Base-by-base conservation (phyloP, 1,140 invertebrate species). In the Gonatopus flavifemur region DNA sequence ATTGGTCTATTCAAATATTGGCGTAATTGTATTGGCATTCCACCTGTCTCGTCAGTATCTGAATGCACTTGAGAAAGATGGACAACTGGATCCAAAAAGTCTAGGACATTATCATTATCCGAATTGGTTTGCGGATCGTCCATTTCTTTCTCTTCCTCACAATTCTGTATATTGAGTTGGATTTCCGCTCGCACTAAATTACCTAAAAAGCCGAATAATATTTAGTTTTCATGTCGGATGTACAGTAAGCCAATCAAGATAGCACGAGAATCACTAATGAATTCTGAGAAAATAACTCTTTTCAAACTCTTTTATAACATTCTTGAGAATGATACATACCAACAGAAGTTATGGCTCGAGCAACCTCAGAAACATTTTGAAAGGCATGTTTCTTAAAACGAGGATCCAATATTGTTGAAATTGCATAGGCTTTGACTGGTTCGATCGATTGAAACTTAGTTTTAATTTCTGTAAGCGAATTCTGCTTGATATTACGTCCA, bases 381-480 rank as follows among this genome's bases (percentile, higher is more conserved):
- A 61, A 52, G 39, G 57, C 51, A 3, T 57, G 15, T 32, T 58
- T 62, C 50, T 61, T 62, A 30, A 57, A 67, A 20, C 62, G 41
- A 1, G 74, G 74, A 66, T 76, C 73, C 42, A 76, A 58, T 40
- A 76, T 60, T 10, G 68, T 76, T 21, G 65, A 18, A 12, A 25
- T 55, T 46, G 56, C 48, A 62, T 58, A 49, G 52, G 40, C 28
- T 15, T n/a, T 15, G 1, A 48, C 28, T 32, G 15, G 12, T 31
- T 28, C 9, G 19, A 18, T 15, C 5, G 28, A 4, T 6, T 10
- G 12, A 31, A 30, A 28, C 41, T 30, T 43, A 28, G 7, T 20
- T 1, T n/a, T 5, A 3, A 43, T 15, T 7, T 16, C 4, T 15
- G 13, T 4, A 6, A 3, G 12, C 9, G 31, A 10, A 16, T 16